phyloP scores from a whole-genome alignment of 2,797 vertebrate species.

The Bradypus variegatus region DNA sequence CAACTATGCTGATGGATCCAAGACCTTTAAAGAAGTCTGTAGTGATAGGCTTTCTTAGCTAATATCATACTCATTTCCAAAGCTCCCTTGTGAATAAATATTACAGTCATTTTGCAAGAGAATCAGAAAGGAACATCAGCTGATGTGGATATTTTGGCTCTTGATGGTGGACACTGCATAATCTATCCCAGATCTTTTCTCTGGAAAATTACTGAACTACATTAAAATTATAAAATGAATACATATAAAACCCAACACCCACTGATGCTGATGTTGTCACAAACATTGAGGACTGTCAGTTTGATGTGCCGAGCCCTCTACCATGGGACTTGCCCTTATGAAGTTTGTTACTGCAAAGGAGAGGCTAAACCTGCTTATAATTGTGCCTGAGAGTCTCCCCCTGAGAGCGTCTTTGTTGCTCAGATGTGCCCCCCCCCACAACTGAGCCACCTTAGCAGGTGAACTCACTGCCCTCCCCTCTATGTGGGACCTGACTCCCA shows the following conservation, averaged over 20 bases:
- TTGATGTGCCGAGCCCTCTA: too few relatives aligned
- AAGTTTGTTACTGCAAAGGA: too few relatives aligned
- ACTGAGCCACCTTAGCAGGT: too few relatives aligned
- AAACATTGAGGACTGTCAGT: too few relatives aligned
- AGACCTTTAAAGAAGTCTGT: background rate
- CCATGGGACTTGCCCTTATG: too few relatives aligned
- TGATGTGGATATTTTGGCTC: background rate
- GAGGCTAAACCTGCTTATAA: too few relatives aligned
- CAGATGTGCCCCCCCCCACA: too few relatives aligned
- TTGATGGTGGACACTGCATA: background rate
- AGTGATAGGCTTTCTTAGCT: background rate
- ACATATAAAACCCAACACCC: background rate
- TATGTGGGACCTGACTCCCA: too few relatives aligned
- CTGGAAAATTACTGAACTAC: conserved; percentile 39
- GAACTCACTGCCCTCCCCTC: too few relatives aligned
- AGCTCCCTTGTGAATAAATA: background rate
- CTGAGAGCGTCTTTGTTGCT: too few relatives aligned
- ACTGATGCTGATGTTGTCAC: too few relatives aligned
- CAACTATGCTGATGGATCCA: background rate
- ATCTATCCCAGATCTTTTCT: background rate
- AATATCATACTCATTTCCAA: background rate
- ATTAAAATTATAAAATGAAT: background rate
- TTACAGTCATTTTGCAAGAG: background rate
- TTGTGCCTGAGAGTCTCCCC: too few relatives aligned
- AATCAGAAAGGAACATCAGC: background rate